Percentiles rank a stretch among this genome's conserved stretches.
Evolutionary conservation across 2,113 vertebrate genomes (phyloP).

Genomic region (Eubucco bourcierii): DNA sequence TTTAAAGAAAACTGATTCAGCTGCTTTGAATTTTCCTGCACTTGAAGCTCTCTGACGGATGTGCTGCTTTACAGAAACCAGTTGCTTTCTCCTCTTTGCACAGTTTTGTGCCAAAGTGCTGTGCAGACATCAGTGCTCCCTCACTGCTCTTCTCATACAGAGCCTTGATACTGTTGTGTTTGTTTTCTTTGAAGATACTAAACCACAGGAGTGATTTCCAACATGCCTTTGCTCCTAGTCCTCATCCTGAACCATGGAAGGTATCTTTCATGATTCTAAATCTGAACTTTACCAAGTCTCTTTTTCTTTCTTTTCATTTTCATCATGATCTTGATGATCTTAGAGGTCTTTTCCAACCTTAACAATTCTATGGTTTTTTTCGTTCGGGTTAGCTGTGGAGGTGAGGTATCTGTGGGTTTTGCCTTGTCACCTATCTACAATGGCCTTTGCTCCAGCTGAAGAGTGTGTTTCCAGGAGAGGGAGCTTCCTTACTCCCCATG

Average conservation of each 20-base stretch:
- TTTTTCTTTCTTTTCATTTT: background rate
- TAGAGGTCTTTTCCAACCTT: too few relatives aligned
- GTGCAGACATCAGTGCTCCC: background rate
- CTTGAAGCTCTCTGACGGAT: background rate
- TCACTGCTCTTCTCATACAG: background rate
- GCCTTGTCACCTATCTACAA: background rate
- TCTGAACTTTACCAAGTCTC: background rate
- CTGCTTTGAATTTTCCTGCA: background rate
- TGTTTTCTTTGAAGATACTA: background rate
- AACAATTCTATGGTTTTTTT: too few relatives aligned
- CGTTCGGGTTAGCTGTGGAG: background rate
- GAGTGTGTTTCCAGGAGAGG: background rate
- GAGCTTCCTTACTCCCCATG: background rate
- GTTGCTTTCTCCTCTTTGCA: background rate
- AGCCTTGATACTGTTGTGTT: background rate
- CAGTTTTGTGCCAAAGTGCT: background rate
- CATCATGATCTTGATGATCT: too few relatives aligned
- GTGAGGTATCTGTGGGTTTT: background rate
- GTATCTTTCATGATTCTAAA: background rate
- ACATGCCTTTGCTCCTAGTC: background rate
- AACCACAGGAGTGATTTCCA: background rate
- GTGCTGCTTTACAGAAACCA: background rate
- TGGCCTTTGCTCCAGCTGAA: background rate
- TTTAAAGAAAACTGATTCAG: background rate
- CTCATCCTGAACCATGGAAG: background rate